Percentiles rank a stretch among this genome's conserved stretches.
These are phyloP conservation scores for Spilogale gracilis DNA, from an alignment of 2,113 vertebrate species.

Conservation along the genomic window DNA sequence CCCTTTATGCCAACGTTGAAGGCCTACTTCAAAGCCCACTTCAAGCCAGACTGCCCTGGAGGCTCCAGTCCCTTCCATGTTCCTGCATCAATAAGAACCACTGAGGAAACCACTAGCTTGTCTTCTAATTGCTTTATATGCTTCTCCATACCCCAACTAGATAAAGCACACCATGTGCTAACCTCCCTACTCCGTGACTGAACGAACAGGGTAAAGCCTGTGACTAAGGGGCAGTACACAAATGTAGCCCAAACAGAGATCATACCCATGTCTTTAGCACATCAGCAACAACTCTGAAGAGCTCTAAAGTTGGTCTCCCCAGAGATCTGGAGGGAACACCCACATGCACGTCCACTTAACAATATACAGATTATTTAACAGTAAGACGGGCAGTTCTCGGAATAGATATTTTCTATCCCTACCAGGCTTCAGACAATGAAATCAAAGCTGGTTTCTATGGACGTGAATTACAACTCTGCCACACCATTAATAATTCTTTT, in stretches of 20 bases:
- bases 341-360: conserved; percentile 1
- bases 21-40: not conserved
- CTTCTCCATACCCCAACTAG: not conserved
- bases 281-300: not conserved
- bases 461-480: not conserved
- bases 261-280: not conserved
- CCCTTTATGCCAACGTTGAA: not conserved
- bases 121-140: not conserved
- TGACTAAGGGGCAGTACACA: not conserved
- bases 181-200: not conserved
- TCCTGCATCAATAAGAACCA: not conserved
- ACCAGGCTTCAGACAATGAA: not conserved
- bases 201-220: not conserved
- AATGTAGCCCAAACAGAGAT: not conserved
- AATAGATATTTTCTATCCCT: not conserved
- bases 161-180: not conserved
- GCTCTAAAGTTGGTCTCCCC: not conserved
- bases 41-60: not conserved
- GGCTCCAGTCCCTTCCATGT: not conserved
- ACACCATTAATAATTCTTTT: conserved; percentile 34
- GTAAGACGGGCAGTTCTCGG: not conserved
- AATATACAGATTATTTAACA: conserved; percentile 11
- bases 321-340: not conserved
- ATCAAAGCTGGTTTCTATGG: conserved; percentile 20
- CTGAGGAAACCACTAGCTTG: not conserved